Evolutionary conservation across 2,888 invertebrate genomes (phyloP), one percentile per base, ranked within the genome.

Genomic region (Caenorhabditis becei): DNA sequence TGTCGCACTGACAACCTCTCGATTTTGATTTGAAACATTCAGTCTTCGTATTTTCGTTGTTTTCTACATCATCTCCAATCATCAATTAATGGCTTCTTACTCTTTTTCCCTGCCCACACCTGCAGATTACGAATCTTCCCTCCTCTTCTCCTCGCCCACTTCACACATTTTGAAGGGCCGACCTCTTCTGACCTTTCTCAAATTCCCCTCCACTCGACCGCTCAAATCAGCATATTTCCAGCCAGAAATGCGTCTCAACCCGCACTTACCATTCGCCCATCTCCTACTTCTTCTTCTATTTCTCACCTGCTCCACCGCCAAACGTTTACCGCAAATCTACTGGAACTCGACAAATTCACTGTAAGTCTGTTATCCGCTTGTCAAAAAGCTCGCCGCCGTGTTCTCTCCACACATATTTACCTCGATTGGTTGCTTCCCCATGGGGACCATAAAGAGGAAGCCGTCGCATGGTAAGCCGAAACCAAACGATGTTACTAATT

Each of bases 341-440:
- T 85, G 85, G 85, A 85, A 83, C 65, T 85, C 83, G 4, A 83
- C 83, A 32, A 85, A 85, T 81, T 79, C 85, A 11, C 77, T 85
- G 85, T 85, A 65, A 85, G 85, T 83, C 32, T 28, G 18, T 56
- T 32, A 24, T 63, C 47, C 61, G 37, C 32, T 8, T 20, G 32
- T 61, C 77, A 69, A 75, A 61, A 61, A 65, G 23, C 58, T 62
- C 41, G 53, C 71, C 71, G 37, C 32, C 56, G 10, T n/a, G 37
- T 37, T 8, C 51, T 23, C 74, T 66, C 74, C 66, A 66, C 74
- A 74, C 74, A 59, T 74, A 66, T 65, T 74, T 59, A 74, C 74
- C 61, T 61, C 59, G 18, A 14, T 41, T 23, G 47, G 56, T 65
- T 56, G n/a, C 10, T n/a, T 14, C 41, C 54, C 47, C 54, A 28